Percentiles rank a stretch among this genome's conserved stretches.
These are phyloP conservation scores for Argyresthia goedartella DNA, from an alignment of 2,888 invertebrate genomes.

Conservation along the genomic window DNA sequence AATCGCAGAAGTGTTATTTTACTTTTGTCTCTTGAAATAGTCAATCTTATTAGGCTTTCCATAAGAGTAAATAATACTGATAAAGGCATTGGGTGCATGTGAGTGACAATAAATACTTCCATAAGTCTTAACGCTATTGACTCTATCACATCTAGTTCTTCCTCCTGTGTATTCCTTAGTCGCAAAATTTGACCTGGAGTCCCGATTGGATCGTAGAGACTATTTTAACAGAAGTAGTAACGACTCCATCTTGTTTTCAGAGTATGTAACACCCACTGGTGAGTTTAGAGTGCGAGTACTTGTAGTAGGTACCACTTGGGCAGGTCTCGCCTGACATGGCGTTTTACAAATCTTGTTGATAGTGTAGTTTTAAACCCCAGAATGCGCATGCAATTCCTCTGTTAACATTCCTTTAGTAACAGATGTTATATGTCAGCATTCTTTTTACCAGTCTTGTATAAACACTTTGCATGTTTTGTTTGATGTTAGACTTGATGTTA, in stretches of 20 bases:
- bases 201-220: constrained; percentile 49
- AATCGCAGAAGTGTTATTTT: no score
- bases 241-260: constrained; percentile 70
- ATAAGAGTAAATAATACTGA: no score
- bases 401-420: background rate
- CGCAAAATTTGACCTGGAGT: constrained; percentile 55
- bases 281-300: constrained; percentile 57
- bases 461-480: background rate
- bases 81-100: no score
- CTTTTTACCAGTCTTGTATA: background rate
- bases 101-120: no score
- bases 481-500: background rate
- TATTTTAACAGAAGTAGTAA: constrained; percentile 50
- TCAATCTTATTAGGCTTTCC: no score
- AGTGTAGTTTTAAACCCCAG: constrained; percentile 6
- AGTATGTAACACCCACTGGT: constrained; percentile 69
- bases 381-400: constrained; percentile 11
- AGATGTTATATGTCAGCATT: background rate
- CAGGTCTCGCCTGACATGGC: background rate
- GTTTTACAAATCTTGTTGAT: background rate
- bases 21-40: no score
- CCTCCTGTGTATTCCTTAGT: no score
- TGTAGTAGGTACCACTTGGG: constrained; percentile 33
- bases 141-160: no score
- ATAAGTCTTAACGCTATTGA: no score